phyloP scores from a whole-genome alignment of 1,140 invertebrate species.

The Drosophila nikananu region DNA sequence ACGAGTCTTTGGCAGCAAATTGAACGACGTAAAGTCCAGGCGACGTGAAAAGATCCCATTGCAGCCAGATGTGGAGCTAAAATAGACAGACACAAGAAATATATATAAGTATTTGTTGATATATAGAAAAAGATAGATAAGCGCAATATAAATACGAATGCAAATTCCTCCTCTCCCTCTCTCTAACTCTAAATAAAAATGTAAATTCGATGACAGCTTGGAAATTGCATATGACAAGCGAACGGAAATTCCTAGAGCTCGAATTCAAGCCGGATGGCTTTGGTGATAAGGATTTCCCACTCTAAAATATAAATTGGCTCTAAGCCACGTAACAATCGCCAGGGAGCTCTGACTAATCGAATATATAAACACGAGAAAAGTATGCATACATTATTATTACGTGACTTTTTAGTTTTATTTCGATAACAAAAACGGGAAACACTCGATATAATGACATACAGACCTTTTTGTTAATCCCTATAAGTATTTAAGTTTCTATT shows the following conservation, averaged over 20 bases:
- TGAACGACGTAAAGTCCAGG: constrained; percentile 97
- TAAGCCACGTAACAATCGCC: constrained; percentile 27
- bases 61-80: constrained; percentile 93
- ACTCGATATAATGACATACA: neutral
- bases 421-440: neutral
- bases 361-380: neutral
- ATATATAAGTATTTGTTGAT: constrained; percentile 24
- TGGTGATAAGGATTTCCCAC: constrained; percentile 35
- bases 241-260: constrained; percentile 40
- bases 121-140: constrained; percentile 35
- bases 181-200: constrained; percentile 37
- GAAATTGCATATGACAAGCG: constrained; percentile 53
- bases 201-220: constrained; percentile 50
- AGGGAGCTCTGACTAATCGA: constrained; percentile 26
- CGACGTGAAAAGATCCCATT: constrained; percentile 96
- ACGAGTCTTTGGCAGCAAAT: constrained; percentile 96
- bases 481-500: neutral
- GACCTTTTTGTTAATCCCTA: neutral
- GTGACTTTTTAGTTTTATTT: constrained; percentile 41
- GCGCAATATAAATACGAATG: constrained; percentile 28
- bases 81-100: constrained; percentile 58
- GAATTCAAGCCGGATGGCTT: constrained; percentile 37
- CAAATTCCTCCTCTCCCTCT: constrained; percentile 7
- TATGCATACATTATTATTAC: constrained; percentile 30
- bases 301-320: constrained; percentile 25